Evolutionary conservation across 2,113 vertebrate genomes (phyloP).

Genomic region (Saccopteryx leptura): DNA sequence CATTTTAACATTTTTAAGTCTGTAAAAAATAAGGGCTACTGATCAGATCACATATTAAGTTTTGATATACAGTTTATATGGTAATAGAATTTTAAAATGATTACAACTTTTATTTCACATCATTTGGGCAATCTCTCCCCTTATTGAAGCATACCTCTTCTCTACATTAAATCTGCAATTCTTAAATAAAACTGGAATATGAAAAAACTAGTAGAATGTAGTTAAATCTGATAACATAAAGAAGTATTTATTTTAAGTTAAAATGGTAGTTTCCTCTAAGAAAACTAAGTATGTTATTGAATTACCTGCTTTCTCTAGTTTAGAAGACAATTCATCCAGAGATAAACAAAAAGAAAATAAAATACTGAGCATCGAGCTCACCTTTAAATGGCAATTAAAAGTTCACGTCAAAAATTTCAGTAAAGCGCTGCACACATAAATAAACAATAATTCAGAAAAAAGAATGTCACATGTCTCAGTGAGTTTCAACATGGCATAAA

Average conservation of each 20-base stretch:
- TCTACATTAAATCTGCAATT: not conserved
- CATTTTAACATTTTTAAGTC: not conserved
- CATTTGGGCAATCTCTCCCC: not conserved
- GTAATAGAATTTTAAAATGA: conserved; percentile 5
- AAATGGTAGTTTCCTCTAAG: not conserved
- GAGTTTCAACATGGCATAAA: conserved; percentile 28
- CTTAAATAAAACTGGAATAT: not conserved
- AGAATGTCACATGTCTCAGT: not conserved
- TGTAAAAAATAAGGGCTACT: not conserved
- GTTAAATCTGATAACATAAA: not conserved
- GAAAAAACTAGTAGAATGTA: not conserved
- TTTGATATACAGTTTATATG: not conserved
- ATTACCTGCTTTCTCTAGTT: not conserved
- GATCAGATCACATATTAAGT: not conserved
- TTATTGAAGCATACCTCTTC: not conserved
- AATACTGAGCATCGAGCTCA: not conserved
- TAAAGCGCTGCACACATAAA: not conserved
- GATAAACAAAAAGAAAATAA: not conserved
- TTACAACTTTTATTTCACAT: not conserved
- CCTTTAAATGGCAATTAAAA: not conserved
- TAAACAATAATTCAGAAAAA: not conserved
- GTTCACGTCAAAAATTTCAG: conserved; percentile 33
- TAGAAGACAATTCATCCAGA: not conserved
- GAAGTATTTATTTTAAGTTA: not conserved
- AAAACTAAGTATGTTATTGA: not conserved